Conservation (phyloP, 1,140 invertebrate species). For the Drosophila nebulosa region DNA sequence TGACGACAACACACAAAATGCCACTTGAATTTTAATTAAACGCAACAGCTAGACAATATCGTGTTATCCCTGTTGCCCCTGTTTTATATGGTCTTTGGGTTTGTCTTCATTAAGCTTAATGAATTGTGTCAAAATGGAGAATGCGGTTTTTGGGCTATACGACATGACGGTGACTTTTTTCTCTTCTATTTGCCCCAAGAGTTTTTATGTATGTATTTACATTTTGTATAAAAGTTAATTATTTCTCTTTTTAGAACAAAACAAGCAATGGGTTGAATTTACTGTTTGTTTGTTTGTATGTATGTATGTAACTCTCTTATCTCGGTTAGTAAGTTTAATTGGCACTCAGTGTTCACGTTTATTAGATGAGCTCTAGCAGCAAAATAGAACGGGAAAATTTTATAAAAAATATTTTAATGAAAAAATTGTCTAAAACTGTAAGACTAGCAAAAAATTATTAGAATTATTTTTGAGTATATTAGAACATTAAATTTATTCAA, state of each 20-base stretch:
- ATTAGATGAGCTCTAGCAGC: too few relatives aligned
- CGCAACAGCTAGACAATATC: slow-evolving; percentile 61
- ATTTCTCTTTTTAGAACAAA: slow-evolving; percentile 41
- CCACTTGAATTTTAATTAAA: slow-evolving; percentile 80
- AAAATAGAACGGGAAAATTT: too few relatives aligned
- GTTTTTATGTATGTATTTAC: slow-evolving; percentile 42
- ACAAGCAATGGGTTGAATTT: too few relatives aligned
- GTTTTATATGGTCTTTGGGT: slow-evolving; percentile 3
- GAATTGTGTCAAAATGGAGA: slow-evolving; percentile 71
- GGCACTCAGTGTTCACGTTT: too few relatives aligned
- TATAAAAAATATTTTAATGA: too few relatives aligned
- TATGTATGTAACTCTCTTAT: too few relatives aligned
- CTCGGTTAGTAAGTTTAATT: too few relatives aligned
- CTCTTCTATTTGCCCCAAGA: background rate
- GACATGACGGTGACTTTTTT: slow-evolving; percentile 12
- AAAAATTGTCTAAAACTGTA: too few relatives aligned
- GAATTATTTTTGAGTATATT: too few relatives aligned
- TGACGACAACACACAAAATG: slow-evolving; percentile 67
- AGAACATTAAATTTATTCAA: too few relatives aligned
- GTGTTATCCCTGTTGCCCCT: slow-evolving; percentile 6
- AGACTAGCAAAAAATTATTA: too few relatives aligned
- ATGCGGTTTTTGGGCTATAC: slow-evolving; percentile 55
- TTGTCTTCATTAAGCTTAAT: slow-evolving; percentile 76
- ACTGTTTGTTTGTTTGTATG: too few relatives aligned
- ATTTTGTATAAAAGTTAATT: slow-evolving; percentile 63